Evolutionary conservation across 2,113 vertebrate genomes (phyloP), one percentile per base, ranked within the genome.

Genomic region (Limanda limanda): DNA sequence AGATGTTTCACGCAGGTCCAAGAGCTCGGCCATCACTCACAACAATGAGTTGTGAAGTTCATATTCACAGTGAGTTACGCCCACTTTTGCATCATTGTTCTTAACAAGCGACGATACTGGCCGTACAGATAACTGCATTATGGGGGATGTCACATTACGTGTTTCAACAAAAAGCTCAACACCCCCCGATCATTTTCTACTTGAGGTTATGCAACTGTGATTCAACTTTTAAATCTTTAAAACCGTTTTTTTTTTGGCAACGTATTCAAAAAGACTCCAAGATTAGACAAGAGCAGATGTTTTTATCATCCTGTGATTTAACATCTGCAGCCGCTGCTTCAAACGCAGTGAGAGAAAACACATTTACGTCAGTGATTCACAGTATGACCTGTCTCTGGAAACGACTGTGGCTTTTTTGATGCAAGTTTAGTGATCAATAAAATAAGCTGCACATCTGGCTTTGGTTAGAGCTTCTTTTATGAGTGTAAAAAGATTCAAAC

Each of bases 371-470:
- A 20, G 65, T 83, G 81, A 83, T 62, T 78, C 81, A 77, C 55
- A 40, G 69, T 40, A 25, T 17, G 78, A 83, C 47, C 70, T 31
- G 54, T 79, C 77, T 74, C 13, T 74, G 74, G 78, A 72, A 80
- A 69, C 31, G 52, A 52, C 63, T 57, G 75, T 45, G 76, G 71
- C 58, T 51, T 74, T 85, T 79, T 75, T 69, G 35, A 75, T 78
- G 56, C 45, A 27, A 31, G 35, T 42, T 35, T 51, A 64, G 47
- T 14, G 18, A 71, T 85, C 68, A 70, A 40, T 78, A 64, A 76
- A 81, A 66, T 31, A 37, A 73, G 71, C 75, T 56, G 47, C 58
- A 86, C 86, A 90, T 79, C 74, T 88, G 86, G 69, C 52, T 66
- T 55, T 48, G 17, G 51, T 89, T 76, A 74, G 47, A 14, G 40